Conservation (phyloP, 2,797 vertebrate genomes). For the Botia kubotai region DNA sequence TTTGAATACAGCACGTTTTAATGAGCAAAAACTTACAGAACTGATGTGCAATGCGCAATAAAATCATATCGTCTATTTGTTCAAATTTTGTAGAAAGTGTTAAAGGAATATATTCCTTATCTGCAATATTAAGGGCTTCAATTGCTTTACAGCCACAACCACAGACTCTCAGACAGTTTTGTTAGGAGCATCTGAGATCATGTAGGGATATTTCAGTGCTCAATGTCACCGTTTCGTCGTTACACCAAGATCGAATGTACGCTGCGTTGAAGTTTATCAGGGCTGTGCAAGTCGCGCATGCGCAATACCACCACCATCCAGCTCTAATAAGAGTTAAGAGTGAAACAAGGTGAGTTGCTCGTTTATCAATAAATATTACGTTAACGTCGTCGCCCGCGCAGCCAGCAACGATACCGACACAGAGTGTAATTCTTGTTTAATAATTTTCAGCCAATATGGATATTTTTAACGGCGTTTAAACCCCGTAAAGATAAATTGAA, state of each 20-base stretch:
- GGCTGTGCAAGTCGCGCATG: slow-evolving; percentile 83
- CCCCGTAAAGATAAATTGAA: slow-evolving; percentile 77
- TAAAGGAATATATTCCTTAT: background rate
- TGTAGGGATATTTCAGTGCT: background rate
- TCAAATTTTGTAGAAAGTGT: background rate
- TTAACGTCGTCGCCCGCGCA: too few species aligned
- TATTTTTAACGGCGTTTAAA: slow-evolving; percentile 73
- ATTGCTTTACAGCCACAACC: background rate
- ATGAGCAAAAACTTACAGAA: background rate
- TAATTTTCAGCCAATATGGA: slow-evolving; percentile 56
- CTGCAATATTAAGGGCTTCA: slow-evolving; percentile 1
- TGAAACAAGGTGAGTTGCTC: too few species aligned
- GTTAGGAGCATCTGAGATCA: background rate
- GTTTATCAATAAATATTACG: too few species aligned
- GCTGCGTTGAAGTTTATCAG: slow-evolving; percentile 80
- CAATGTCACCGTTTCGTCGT: too few species aligned
- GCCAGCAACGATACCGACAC: too few species aligned
- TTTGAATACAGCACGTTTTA: background rate
- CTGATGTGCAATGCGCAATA: background rate
- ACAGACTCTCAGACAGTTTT: background rate
- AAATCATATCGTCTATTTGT: background rate
- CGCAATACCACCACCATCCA: slow-evolving; percentile 64
- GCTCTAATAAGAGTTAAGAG: too few species aligned
- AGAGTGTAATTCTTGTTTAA: slow-evolving; percentile 56
- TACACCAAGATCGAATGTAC: slow-evolving; percentile 57